phyloP scores from a whole-genome alignment of 2,797 vertebrate genomes.

The Adrianichthys oophorus region DNA sequence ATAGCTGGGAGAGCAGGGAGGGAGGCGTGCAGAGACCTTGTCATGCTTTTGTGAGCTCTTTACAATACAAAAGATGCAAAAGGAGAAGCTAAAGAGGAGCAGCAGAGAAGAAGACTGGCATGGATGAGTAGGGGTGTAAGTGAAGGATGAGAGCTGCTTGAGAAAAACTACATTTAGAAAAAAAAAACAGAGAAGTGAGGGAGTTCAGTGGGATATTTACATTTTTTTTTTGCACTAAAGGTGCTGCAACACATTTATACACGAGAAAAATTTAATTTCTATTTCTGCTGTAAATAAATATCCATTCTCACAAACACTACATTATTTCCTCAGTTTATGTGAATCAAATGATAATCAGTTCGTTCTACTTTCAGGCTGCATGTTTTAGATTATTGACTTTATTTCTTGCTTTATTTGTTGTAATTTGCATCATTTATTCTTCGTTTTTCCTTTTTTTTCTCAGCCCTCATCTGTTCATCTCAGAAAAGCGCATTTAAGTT shows the following conservation, averaged over 20 bases:
- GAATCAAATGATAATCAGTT: background rate
- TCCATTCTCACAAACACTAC: too few relatives aligned
- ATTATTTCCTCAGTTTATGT: too few relatives aligned
- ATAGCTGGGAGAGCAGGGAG: conserved; percentile 83
- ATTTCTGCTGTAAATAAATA: too few relatives aligned
- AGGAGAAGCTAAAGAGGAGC: conserved; percentile 14
- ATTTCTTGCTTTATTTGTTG: conserved; percentile 55
- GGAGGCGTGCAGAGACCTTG: conserved; percentile 85
- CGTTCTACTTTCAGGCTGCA: conserved; percentile 9
- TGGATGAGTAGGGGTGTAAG: conserved; percentile 28
- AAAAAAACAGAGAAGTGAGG: conserved; percentile 11
- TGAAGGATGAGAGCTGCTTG: conserved; percentile 40
- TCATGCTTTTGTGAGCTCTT: conserved; percentile 86
- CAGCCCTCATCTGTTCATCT: conserved; percentile 49
- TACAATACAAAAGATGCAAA: conserved; percentile 78
- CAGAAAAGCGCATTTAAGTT: too few relatives aligned
- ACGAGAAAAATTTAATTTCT: too few relatives aligned
- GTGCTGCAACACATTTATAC: too few relatives aligned
- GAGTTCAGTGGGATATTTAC: background rate
- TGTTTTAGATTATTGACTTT: conserved; percentile 44
- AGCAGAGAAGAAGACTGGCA: conserved; percentile 35
- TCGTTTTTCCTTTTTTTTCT: conserved; percentile 45
- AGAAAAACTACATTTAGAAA: conserved; percentile 5
- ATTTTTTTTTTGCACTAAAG: too few relatives aligned
- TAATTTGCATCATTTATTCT: conserved; percentile 75